phyloP scores from a whole-genome alignment of 2,888 invertebrate genomes.

The Sepiola atlantica region DNA sequence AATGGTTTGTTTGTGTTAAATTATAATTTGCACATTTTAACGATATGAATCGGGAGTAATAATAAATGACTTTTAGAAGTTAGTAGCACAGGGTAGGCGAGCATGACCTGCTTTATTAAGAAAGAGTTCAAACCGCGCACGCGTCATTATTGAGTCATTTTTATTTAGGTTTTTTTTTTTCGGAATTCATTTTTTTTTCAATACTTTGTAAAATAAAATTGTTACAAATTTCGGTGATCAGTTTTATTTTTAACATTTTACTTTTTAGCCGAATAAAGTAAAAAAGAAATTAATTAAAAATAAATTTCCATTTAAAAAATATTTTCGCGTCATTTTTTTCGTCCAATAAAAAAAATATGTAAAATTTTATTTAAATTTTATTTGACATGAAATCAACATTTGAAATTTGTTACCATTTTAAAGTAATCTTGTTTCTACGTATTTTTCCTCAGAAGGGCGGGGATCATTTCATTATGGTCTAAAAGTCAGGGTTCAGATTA shows the following conservation, averaged over 20 bases:
- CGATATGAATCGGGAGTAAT: neutral
- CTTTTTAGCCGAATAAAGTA: neutral
- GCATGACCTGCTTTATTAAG: neutral
- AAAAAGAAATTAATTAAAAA: too few species aligned
- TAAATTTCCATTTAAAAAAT: neutral
- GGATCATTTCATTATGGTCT: neutral
- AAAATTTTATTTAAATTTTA: too few species aligned
- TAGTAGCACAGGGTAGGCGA: neutral
- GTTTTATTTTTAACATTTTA: neutral
- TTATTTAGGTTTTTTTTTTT: neutral
- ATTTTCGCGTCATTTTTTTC: too few species aligned
- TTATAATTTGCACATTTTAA: neutral
- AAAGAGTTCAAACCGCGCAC: neutral
- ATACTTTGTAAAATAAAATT: neutral
- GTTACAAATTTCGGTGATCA: neutral
- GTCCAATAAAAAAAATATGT: neutral
- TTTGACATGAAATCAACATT: neutral
- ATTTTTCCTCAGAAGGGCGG: neutral
- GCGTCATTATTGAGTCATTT: neutral
- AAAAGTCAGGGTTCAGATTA: neutral
- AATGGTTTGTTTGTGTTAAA: neutral
- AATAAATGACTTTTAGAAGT: neutral
- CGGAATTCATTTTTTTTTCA: too few species aligned
- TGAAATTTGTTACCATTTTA: neutral
- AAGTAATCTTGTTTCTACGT: neutral